Base-by-base conservation (phyloP, 2,888 invertebrate genomes). In the Siphlonurus alternatus region DNA sequence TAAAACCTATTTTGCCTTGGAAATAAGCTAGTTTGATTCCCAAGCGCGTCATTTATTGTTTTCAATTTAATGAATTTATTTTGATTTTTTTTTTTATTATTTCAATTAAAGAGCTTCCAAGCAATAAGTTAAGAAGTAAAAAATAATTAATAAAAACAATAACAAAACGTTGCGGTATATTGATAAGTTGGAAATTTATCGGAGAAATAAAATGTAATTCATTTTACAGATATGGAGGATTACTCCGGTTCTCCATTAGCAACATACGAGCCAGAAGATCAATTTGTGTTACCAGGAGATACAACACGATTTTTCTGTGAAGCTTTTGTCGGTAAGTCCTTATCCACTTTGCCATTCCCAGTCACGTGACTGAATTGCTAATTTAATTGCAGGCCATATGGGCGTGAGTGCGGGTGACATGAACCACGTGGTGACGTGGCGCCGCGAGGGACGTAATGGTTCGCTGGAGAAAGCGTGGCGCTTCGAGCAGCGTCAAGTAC, bases 281-380 rank as follows among this genome's bases (percentile, higher is more conserved):
- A 83, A 74, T 80, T 82, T 75, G 81, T 81, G 65, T 79, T 80
- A 65, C 76, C 84, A 66, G 87, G 85, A 7, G 79, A 80, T 65
- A 76, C 78, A n/a, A 78, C 84, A 38, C 78, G 88, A 63, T 77
- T 88, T 61, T 88, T 85, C 77, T 88, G 89, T 75, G 89, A 88
- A 76, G 88, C 87, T 60, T 87, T 88, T 71, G 83, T 86, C 65
- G 88, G 88, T 82, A 78, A 83, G 79, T 72, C 22, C 22, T 53
- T n/a, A n/a, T n/a, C n/a, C n/a, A n/a, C n/a, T n/a, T n/a, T 15
- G 1, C 23, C n/a, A n/a, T n/a, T n/a, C n/a, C n/a, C n/a, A n/a
- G n/a, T n/a, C n/a, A 38, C 15, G 38, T 38, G 5, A 38, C 38
- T 38, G 5, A 38, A n/a, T n/a, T n/a, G n/a, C n/a, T n/a, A n/a